These are phyloP conservation scores for Drosophila subobscura DNA, from an alignment of 1,140 invertebrate species.

Conservation along the genomic window DNA sequence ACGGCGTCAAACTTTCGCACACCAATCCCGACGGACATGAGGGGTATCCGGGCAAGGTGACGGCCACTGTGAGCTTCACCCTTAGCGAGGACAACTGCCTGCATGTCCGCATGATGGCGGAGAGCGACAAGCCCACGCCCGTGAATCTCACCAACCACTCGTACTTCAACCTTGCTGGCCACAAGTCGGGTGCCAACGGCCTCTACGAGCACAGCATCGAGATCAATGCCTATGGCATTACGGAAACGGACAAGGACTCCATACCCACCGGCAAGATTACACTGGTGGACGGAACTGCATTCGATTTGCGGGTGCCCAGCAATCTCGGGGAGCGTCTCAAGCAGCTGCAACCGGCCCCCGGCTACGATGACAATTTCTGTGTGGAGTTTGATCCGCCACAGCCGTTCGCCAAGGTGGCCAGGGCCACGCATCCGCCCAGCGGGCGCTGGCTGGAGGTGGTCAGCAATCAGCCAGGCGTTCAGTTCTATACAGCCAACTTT, in stretches of 20 bases:
- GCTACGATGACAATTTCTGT: constrained; percentile 93
- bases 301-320: constrained; percentile 88
- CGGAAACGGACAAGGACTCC: constrained; percentile 88
- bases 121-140: constrained; percentile 90
- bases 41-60: constrained; percentile 92
- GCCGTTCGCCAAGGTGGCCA: constrained; percentile 51
- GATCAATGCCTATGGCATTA: constrained; percentile 91
- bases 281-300: constrained; percentile 87
- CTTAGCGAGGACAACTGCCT: constrained; percentile 90
- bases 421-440: constrained; percentile 87
- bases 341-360: constrained; percentile 83
- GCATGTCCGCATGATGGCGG: constrained; percentile 89
- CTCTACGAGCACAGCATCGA: constrained; percentile 90
- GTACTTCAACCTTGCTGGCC: constrained; percentile 97
- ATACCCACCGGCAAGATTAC: constrained; percentile 92
- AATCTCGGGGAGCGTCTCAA: constrained; percentile 85
- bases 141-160: constrained; percentile 97
- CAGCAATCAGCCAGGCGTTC: constrained; percentile 94
- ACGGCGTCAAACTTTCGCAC: constrained; percentile 86
- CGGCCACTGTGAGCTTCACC: constrained; percentile 88
- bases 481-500: constrained; percentile 94
- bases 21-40: constrained; percentile 92
- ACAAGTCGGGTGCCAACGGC: constrained; percentile 85
- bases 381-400: constrained; percentile 81
- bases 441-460: constrained; percentile 91